These are phyloP conservation scores for Cacoxenus indagator DNA, from an alignment of 2,888 invertebrate genomes.

Conservation along the genomic window DNA sequence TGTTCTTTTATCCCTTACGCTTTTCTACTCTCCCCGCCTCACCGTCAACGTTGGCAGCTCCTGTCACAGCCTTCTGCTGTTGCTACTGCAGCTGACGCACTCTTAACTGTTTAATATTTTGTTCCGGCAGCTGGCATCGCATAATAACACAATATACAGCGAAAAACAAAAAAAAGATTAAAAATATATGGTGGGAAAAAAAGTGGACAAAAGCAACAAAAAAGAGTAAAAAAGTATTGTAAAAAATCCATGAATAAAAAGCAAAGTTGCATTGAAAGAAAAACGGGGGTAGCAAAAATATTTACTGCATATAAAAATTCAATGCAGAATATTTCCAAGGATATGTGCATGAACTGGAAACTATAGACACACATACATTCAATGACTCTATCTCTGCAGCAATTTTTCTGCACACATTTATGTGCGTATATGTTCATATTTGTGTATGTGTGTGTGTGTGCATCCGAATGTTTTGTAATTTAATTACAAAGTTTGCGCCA, in stretches of 20 bases:
- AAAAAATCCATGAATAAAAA: not conserved
- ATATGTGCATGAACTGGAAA: constrained; percentile 25
- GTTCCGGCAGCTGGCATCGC: constrained; percentile 51
- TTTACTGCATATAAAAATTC: constrained; percentile 38
- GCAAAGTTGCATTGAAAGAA: not conserved
- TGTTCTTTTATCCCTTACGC: not conserved
- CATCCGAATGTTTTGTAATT: constrained; percentile 53
- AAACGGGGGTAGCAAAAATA: not conserved
- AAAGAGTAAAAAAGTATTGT: constrained; percentile 19
- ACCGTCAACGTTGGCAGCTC: not conserved
- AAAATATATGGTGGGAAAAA: constrained; percentile 19
- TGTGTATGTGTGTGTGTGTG: constrained; percentile 30
- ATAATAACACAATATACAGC: constrained; percentile 38
- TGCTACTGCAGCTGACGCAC: constrained; percentile 25
- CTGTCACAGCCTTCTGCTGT: not conserved
- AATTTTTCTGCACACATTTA: too few species aligned
- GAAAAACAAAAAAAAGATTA: not conserved
- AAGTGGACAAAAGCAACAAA: constrained; percentile 16
- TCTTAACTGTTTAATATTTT: constrained; percentile 62
- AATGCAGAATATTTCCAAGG: constrained; percentile 36
- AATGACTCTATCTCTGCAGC: not conserved
- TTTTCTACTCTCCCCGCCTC: not conserved
- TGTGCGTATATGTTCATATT: constrained; percentile 17
- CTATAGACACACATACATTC: constrained; percentile 26
- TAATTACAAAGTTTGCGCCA: constrained; percentile 66